Conservation (phyloP, 2,888 invertebrate genomes). For the Melangyna quadrimaculata region DNA sequence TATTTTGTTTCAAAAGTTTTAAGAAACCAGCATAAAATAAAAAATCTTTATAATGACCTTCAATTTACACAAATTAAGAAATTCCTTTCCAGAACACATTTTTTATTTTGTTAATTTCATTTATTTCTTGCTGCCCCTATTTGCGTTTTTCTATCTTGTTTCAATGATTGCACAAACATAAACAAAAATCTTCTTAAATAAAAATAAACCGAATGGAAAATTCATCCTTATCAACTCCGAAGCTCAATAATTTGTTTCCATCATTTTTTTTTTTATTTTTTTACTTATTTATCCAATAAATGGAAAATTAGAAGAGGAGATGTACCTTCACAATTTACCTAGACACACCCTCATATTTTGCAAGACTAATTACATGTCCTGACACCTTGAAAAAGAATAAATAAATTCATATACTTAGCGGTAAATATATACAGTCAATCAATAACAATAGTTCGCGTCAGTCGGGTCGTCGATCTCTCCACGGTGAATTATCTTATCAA, state of each 20-base stretch:
- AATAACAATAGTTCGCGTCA: not conserved
- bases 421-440: not conserved
- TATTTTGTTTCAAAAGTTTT: not conserved
- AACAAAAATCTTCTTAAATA: not conserved
- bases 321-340: not conserved
- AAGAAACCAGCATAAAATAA: not conserved
- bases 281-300: not conserved
- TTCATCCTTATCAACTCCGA: not conserved
- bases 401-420: not conserved
- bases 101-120: not conserved
- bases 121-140: not conserved
- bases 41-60: not conserved
- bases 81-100: not conserved
- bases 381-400: not conserved
- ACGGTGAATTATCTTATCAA: conserved; percentile 8
- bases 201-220: conserved; percentile 6
- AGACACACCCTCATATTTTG: not conserved
- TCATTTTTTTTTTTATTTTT: not conserved
- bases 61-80: not conserved
- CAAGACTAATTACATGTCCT: conserved; percentile 1
- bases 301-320: not conserved
- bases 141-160: not conserved
- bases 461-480: not conserved
- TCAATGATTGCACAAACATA: not conserved
- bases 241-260: conserved; percentile 11